These are phyloP conservation scores for Umimayanthus chanpuru DNA, from an alignment of 92 coral and sea anemone genomes.

Conservation along the genomic window DNA sequence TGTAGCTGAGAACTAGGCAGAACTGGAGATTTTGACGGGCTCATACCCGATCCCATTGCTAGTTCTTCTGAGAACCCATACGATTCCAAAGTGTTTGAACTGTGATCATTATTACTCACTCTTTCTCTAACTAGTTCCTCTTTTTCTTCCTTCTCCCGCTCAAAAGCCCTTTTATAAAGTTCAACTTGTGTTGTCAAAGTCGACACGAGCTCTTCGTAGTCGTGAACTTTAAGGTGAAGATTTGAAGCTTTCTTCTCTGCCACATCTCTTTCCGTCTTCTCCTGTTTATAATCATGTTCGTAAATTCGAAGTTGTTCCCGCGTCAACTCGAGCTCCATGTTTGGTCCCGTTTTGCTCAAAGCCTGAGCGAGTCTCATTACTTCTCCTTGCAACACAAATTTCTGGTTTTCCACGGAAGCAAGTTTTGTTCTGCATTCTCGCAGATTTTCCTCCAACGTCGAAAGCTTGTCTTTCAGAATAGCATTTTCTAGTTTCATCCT, in stretches of 20 bases:
- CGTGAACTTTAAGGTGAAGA: constrained; percentile 67
- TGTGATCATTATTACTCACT: background rate
- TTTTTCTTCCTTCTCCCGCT: constrained; percentile 77
- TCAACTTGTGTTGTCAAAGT: constrained; percentile 83
- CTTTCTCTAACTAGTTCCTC: constrained; percentile 61
- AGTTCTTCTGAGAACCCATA: constrained; percentile 34
- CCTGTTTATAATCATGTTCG: constrained; percentile 88
- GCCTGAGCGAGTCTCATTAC: constrained; percentile 79
- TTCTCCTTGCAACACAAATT: constrained; percentile 78
- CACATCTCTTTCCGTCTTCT: constrained; percentile 75
- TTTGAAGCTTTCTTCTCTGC: constrained; percentile 76
- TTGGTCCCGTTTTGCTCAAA: constrained; percentile 59
- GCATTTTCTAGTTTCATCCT: constrained; percentile 16
- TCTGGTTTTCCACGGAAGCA: constrained; percentile 68
- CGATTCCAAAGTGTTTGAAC: background rate
- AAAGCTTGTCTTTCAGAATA: constrained; percentile 41
- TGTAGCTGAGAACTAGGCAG: constrained; percentile 78
- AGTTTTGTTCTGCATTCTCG: constrained; percentile 59
- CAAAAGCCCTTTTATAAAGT: constrained; percentile 84
- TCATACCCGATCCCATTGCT: constrained; percentile 1
- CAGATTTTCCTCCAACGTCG: constrained; percentile 43
- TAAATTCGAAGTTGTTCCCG: constrained; percentile 78
- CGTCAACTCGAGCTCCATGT: constrained; percentile 65
- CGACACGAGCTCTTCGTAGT: constrained; percentile 80
- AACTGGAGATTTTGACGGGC: constrained; percentile 4